Evolutionary conservation across 30 jellyfish, hydroid and myxozoan species (phyloP).

Genomic region (Aurelia coerulea): DNA sequence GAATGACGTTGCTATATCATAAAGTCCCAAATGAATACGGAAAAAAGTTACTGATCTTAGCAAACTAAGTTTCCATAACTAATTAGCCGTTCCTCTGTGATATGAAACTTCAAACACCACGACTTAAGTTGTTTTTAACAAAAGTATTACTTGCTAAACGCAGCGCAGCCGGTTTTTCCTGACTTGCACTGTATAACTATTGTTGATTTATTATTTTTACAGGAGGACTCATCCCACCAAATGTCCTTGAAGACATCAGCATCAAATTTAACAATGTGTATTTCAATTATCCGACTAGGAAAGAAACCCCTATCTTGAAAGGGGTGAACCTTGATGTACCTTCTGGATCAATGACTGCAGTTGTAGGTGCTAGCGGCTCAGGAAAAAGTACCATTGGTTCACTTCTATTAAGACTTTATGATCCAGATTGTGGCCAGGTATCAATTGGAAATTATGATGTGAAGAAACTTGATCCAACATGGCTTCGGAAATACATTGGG

Average conservation of each 20-base stretch:
- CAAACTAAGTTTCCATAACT: no score
- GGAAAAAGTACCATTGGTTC: slow-evolving; percentile 99
- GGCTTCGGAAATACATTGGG: slow-evolving; percentile 86
- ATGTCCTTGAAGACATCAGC: slow-evolving; percentile 54
- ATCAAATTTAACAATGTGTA: slow-evolving; percentile 71
- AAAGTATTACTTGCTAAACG: no score
- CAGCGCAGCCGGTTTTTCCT: no score
- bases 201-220: not conserved
- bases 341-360: slow-evolving; percentile 87
- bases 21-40: no score
- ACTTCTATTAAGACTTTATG: slow-evolving; percentile 84
- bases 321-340: slow-evolving; percentile 76
- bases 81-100: no score
- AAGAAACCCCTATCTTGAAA: slow-evolving; percentile 65
- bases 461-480: slow-evolving; percentile 80
- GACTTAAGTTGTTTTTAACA: no score
- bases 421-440: slow-evolving; percentile 84
- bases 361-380: slow-evolving; percentile 99
- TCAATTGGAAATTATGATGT: slow-evolving; percentile 81
- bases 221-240: slow-evolving; percentile 85
- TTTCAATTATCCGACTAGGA: slow-evolving; percentile 78
- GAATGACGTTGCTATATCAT: no score
- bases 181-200: no score
- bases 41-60: no score
- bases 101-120: no score